Conservation (phyloP, 2,797 vertebrate species). For the Ceyx erithaca region DNA sequence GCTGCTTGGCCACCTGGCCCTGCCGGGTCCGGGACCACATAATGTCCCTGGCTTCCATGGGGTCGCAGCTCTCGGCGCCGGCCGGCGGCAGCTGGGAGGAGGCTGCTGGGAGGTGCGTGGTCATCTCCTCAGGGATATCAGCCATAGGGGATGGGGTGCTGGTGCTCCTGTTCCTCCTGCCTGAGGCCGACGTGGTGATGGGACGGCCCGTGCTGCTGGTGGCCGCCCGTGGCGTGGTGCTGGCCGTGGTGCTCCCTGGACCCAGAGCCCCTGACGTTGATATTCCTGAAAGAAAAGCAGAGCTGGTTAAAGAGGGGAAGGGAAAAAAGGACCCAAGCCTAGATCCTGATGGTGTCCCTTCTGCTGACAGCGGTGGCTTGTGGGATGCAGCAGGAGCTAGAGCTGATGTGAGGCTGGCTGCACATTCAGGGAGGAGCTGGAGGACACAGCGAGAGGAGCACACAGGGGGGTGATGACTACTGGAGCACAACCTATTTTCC, state of each 20-base stretch:
- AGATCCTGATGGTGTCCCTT: not conserved
- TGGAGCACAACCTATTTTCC: slow-evolving; percentile 5
- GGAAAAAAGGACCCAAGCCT: not conserved
- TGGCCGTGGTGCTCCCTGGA: slow-evolving; percentile 83
- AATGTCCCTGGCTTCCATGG: slow-evolving; percentile 88
- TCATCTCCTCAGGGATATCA: slow-evolving; percentile 71
- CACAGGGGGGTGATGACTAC: not conserved
- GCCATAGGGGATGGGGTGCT: slow-evolving; percentile 73
- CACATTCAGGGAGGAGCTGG: not conserved
- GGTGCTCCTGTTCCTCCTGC: slow-evolving; percentile 82
- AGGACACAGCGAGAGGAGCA: not conserved
- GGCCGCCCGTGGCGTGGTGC: slow-evolving; percentile 67
- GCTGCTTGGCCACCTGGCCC: slow-evolving; percentile 87
- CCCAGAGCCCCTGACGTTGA: slow-evolving; percentile 87
- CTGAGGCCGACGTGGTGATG: slow-evolving; percentile 74
- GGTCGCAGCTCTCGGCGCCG: slow-evolving; percentile 87
- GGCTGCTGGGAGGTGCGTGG: slow-evolving; percentile 75
- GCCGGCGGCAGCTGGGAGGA: slow-evolving; percentile 88
- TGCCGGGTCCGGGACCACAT: slow-evolving; percentile 93
- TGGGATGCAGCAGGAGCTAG: not conserved
- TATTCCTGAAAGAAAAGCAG: slow-evolving; percentile 78
- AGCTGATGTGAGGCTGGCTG: not conserved
- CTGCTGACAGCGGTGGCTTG: fast-evolving
- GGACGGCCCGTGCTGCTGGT: slow-evolving; percentile 73
- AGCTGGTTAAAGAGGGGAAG: not conserved